Base-by-base conservation (phyloP, 2,888 invertebrate genomes). In the Mesopsocus fuscifrons region DNA sequence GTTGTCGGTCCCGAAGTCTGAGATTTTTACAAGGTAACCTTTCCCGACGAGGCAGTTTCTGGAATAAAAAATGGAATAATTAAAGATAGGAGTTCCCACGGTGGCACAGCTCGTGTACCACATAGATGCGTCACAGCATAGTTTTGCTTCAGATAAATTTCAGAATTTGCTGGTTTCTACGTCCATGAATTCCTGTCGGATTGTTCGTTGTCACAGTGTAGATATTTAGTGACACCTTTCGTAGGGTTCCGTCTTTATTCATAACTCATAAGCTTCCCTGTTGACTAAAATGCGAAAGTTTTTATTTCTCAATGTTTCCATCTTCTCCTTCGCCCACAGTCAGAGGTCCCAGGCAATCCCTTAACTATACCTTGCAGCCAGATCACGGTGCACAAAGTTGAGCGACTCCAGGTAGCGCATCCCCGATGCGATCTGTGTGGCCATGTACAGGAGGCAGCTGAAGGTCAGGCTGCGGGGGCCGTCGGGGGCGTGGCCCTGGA, bases 301-400 rank as follows among this genome's bases (percentile, higher is more conserved):
- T 9, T 26, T 26, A 26, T 26, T 26, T 9, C 26, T 26, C 11
- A 26, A 26, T 26, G 26, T 26, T 26, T n/a, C n/a, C n/a, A n/a
- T n/a, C n/a, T 26, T 26, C 26, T 26, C 11, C 8, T 26, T 9
- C 8, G 26, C 26, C 11, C 26, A 26, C 26, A 11, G 8, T 26
- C 26, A 26, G 26, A 26, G 26, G 26, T n/a, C n/a, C n/a, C n/a
- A n/a, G n/a, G n/a, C n/a, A n/a, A n/a, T 21, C 16, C 11, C 3
- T n/a, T 6, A 17, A 17, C 52, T 55, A 57, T 53, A 76, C 72
- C 80, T 74, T 31, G 88, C 78, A 41, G 88, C 85, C 53, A 89
- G 64, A 63, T 91, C 88, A 38, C 89, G 71, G 60, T 91, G 91
- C 41, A 91, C 88, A 59, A 89, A 88, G 63, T 85, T 83, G 50